Evolutionary conservation across 2,113 vertebrate genomes (phyloP).

Genomic region (Urocitellus parryii): DNA sequence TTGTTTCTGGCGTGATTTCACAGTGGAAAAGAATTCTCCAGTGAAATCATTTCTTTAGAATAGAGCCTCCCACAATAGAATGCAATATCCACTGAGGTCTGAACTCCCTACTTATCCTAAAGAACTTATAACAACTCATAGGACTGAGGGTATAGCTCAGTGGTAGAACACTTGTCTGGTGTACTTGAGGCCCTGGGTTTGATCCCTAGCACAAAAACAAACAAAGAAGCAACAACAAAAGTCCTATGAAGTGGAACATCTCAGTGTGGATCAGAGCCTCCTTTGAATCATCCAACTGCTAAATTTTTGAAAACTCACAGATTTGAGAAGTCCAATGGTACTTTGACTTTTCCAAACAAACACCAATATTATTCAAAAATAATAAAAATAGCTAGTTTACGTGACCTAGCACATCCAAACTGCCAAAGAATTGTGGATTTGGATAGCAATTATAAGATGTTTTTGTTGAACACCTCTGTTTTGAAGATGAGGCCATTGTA

Average conservation of each 20-base stretch:
- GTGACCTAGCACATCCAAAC: neutral
- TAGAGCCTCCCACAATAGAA: neutral
- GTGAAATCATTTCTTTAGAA: neutral
- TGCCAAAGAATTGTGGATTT: neutral
- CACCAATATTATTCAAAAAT: neutral
- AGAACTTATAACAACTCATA: neutral
- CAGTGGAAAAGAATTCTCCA: neutral
- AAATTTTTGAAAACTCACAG: neutral
- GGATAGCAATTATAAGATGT: neutral
- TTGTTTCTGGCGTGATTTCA: neutral
- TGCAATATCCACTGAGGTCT: neutral
- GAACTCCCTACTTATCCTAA: neutral
- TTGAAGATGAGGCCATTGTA: neutral
- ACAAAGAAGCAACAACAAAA: neutral
- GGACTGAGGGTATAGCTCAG: neutral
- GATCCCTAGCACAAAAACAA: neutral
- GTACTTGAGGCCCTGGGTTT: neutral
- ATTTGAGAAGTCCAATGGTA: neutral
- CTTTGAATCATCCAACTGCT: neutral
- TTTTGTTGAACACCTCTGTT: neutral
- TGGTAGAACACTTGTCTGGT: neutral
- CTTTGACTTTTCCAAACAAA: constrained; percentile 44
- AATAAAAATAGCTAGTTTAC: constrained; percentile 19
- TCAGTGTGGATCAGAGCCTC: neutral
- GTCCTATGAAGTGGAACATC: neutral